Conservation (phyloP, 37 sponge, comb jelly and placozoan genomes). For the Tethya wilhelma region DNA sequence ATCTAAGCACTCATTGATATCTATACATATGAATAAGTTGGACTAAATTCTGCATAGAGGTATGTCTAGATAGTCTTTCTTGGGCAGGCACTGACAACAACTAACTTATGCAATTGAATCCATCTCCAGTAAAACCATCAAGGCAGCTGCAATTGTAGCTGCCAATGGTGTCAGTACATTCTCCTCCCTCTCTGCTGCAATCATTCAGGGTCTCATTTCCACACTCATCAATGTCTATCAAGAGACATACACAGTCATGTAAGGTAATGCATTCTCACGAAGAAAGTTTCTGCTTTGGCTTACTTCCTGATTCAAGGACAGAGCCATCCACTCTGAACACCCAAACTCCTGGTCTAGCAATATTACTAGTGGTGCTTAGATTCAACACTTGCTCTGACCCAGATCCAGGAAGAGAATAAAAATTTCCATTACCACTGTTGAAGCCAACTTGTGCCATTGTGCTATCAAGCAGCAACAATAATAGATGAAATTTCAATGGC, state of each 20-base stretch:
- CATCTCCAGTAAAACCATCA: conserved; percentile 47
- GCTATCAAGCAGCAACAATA: neutral
- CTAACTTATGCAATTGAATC: neutral
- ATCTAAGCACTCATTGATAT: conserved; percentile 31
- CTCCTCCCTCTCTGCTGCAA: neutral
- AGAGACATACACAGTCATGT: too few species aligned
- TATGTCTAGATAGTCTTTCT: too few species aligned
- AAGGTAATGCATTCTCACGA: too few species aligned
- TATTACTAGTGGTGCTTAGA: neutral
- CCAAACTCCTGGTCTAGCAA: neutral
- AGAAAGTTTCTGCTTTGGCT: too few species aligned
- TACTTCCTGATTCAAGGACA: too few species aligned
- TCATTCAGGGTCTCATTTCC: neutral
- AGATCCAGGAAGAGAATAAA: neutral
- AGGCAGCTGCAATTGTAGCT: conserved; percentile 37
- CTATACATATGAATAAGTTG: neutral
- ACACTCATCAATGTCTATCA: conserved; percentile 45
- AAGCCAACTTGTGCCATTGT: neutral
- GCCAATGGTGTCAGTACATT: conserved; percentile 33
- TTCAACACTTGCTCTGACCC: neutral
- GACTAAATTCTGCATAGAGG: too few species aligned
- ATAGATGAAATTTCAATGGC: neutral
- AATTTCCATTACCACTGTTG: neutral
- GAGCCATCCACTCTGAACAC: neutral
- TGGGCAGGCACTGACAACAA: neutral